phyloP scores from a whole-genome alignment of 2,113 vertebrate genomes.

The Ciconia stormi region DNA sequence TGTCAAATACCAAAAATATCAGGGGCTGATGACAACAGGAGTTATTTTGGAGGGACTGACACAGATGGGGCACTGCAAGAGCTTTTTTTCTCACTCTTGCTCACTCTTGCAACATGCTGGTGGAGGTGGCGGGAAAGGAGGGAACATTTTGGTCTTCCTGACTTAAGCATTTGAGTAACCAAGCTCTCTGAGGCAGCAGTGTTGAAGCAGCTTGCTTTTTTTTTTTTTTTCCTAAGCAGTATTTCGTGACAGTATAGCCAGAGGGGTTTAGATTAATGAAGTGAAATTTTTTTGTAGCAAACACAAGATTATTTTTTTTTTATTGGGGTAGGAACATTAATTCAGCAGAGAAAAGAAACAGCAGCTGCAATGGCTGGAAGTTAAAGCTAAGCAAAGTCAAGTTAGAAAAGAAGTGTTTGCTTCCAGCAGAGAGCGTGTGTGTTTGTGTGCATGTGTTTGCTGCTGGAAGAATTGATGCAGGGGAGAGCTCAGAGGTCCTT shows the following conservation, averaged over 20 bases:
- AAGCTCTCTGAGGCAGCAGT: not conserved
- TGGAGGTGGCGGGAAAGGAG: not conserved
- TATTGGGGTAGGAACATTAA: not conserved
- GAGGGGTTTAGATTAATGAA: not conserved
- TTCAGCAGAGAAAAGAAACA: conserved; percentile 5
- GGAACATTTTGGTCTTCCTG: not conserved
- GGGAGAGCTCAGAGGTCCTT: not conserved
- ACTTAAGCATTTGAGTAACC: rapidly evolving
- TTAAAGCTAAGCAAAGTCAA: not conserved
- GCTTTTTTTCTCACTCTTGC: not conserved
- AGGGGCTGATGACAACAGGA: not conserved
- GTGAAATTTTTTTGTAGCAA: not conserved
- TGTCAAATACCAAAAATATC: not conserved
- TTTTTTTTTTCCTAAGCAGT: not conserved
- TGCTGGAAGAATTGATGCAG: not conserved
- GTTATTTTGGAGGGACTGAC: not conserved
- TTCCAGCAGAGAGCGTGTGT: not conserved
- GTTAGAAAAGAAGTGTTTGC: not conserved
- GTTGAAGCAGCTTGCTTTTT: not conserved
- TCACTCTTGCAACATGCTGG: not conserved
- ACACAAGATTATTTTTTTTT: not conserved
- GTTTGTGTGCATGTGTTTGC: not conserved
- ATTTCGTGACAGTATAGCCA: not conserved
- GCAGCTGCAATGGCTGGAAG: not conserved
- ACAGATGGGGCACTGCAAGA: not conserved